Evolutionary conservation across 2,113 vertebrate species (phyloP), one percentile per base, ranked within the genome.

Genomic region (Amphiprion percula): DNA sequence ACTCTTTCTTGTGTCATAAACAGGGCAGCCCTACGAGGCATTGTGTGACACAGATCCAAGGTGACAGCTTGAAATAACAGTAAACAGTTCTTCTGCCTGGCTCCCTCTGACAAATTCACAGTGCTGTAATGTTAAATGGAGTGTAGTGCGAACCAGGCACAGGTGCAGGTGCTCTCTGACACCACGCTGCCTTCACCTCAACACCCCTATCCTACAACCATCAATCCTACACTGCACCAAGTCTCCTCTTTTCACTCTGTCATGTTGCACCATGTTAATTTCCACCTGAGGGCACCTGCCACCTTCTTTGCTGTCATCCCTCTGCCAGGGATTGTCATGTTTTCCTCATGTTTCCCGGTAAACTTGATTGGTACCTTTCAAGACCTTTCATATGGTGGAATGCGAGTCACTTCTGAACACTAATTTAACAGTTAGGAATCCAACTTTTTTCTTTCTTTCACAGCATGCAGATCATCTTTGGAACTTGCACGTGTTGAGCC

Each of bases 51-150:
- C 67, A 80, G 81, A 91, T 91, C 82, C 70, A 72, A 83, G 68
- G 66, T 91, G 90, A 93, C 90, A 91, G 85, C 70, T 85, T 86
- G 77, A 87, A 90, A 91, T 88, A 90, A 87, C 85, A 84, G 86
- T 88, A 92, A 92, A 87, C 80, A 76, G 65, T 75, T 87, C 82
- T 76, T 83, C 80, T 89, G 82, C 68, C 70, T 87, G 79, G 75
- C 80, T 89, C 78, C 74, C 55, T 50, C 70, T 80, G 90, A 90
- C 79, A 88, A 81, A 88, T 80, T 79, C 73, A 75, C 78, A 81
- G 85, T 28, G 77, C 77, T 78, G 72, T 86, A 72, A 87, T 85
- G 87, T 89, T 90, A 89, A 89, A 92, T 92, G 85, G 90, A 90
- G 88, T 87, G 86, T 68, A 79, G 66, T 1, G 5, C 49, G 56